Conservation (phyloP, 2,888 invertebrate genomes). For the Gastracanthus pulcherrimus region DNA sequence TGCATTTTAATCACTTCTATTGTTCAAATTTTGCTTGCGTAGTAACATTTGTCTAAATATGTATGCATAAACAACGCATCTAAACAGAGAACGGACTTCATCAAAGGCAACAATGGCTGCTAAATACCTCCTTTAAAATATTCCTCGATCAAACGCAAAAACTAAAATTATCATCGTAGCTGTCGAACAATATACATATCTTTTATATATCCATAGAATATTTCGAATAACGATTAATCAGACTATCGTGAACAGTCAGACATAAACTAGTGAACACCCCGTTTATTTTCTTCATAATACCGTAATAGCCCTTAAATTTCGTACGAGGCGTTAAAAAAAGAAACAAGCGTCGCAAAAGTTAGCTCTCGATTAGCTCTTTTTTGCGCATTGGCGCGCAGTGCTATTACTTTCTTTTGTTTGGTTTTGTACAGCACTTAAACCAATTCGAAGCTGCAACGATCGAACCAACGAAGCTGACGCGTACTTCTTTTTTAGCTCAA, state of each 20-base stretch:
- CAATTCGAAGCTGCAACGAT: neutral
- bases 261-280: neutral
- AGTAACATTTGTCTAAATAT: neutral
- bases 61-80: neutral
- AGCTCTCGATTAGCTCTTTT: neutral
- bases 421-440: neutral
- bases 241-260: slow-evolving; percentile 27
- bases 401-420: neutral
- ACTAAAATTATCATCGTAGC: neutral
- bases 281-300: neutral
- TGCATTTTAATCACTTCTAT: neutral
- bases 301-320: neutral
- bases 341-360: slow-evolving; percentile 25
- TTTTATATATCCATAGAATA: neutral
- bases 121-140: slow-evolving; percentile 17
- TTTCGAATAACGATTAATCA: neutral
- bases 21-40: neutral
- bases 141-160: neutral
- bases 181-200: slow-evolving; percentile 1
- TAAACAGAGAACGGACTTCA: slow-evolving; percentile 11
- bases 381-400: neutral
- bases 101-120: slow-evolving; percentile 42
- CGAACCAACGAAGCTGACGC: slow-evolving; percentile 12
- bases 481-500: neutral
- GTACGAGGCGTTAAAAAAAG: neutral